Conservation (phyloP, 2,888 invertebrate species). For the Salticus scenicus region DNA sequence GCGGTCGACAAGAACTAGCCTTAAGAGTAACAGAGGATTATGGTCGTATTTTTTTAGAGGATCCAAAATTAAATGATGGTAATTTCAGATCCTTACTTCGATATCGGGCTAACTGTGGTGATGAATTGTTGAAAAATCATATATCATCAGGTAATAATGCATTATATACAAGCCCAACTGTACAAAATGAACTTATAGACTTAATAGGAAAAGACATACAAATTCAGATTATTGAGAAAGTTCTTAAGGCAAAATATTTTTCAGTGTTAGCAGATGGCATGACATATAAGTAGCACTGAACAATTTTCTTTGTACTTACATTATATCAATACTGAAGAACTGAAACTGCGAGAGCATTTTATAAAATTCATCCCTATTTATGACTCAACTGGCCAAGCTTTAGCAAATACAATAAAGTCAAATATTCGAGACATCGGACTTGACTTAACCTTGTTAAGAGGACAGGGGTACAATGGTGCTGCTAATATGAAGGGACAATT, state of each 20-base stretch:
- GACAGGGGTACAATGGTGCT: background rate
- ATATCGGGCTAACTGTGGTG: background rate
- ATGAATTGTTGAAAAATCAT: background rate
- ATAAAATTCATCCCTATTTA: background rate
- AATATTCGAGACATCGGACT: background rate
- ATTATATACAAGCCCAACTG: background rate
- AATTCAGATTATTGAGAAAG: background rate
- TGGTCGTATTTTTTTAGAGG: too few species aligned
- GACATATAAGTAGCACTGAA: background rate
- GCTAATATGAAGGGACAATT: background rate
- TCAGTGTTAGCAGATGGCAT: background rate
- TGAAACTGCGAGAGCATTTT: background rate
- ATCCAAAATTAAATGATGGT: background rate
- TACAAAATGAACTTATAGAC: background rate
- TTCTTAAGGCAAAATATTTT: background rate
- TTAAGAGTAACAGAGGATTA: too few species aligned
- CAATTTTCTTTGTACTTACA: background rate
- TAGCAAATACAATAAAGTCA: background rate
- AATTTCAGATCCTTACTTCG: background rate
- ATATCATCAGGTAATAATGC: background rate
- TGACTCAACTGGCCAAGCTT: background rate
- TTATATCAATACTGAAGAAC: background rate
- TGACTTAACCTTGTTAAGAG: background rate
- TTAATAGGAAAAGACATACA: background rate
- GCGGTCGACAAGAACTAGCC: too few species aligned